Evolutionary conservation across 2,888 invertebrate genomes (phyloP).

Genomic region (Thymelicus acteon): DNA sequence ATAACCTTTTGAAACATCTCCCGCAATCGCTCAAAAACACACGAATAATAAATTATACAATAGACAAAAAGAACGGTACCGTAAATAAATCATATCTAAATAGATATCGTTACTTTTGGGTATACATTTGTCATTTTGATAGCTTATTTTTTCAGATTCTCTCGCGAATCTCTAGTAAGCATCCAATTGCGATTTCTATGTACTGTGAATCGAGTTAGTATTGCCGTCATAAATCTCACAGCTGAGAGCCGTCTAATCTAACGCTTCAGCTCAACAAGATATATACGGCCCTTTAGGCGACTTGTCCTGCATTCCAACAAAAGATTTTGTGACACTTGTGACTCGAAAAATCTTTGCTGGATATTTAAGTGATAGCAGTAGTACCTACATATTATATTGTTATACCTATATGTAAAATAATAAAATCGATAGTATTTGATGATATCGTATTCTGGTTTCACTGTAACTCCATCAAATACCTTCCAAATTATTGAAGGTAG

Average conservation of each 20-base stretch:
- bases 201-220: constrained; percentile 59
- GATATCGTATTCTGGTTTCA: no score
- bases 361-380: not conserved
- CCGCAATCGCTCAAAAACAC: no score
- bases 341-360: constrained; percentile 5
- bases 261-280: constrained; percentile 65
- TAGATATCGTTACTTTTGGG: no score
- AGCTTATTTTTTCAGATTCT: constrained; percentile 16
- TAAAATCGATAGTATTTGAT: no score
- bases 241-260: constrained; percentile 67
- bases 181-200: constrained; percentile 43
- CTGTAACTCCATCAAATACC: no score
- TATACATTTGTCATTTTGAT: constrained; percentile 2
- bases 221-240: constrained; percentile 73
- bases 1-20: no score
- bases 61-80: no score
- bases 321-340: constrained; percentile 35
- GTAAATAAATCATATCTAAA: no score
- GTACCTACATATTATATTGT: no score
- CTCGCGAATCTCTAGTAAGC: constrained; percentile 42
- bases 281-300: constrained; percentile 62
- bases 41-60: no score
- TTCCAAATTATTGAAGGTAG: no score
- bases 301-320: constrained; percentile 60
- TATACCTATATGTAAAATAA: no score